Percentiles rank a stretch among this genome's conserved stretches.
phyloP scores from a whole-genome alignment of 2,888 invertebrate genomes.

The Xylota segnis region DNA sequence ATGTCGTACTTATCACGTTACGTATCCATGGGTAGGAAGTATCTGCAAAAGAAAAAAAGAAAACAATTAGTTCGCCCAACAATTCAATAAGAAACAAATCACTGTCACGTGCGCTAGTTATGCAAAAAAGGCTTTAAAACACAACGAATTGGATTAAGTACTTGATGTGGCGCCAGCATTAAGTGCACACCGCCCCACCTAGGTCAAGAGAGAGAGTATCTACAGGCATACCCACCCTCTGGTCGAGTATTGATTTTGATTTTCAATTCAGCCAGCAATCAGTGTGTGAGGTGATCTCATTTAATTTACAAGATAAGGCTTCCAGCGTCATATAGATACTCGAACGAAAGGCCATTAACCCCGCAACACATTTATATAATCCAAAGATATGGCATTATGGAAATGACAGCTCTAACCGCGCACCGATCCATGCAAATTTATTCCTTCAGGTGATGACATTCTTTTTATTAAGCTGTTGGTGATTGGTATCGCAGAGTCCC shows the following conservation, averaged over 20 bases:
- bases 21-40: slow-evolving; percentile 63
- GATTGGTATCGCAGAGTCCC: neutral
- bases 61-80: slow-evolving; percentile 47
- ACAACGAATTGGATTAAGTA: slow-evolving; percentile 44
- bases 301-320: slow-evolving; percentile 15
- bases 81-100: slow-evolving; percentile 58
- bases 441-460: slow-evolving; percentile 49
- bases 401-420: slow-evolving; percentile 23
- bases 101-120: slow-evolving; percentile 60
- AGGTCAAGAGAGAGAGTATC: slow-evolving; percentile 53
- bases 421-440: slow-evolving; percentile 53
- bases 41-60: slow-evolving; percentile 56
- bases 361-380: slow-evolving; percentile 27
- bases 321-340: neutral
- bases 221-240: neutral
- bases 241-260: slow-evolving; percentile 36
- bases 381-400: slow-evolving; percentile 30
- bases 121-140: slow-evolving; percentile 44
- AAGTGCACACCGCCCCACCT: slow-evolving; percentile 49
- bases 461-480: neutral
- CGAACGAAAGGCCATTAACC: slow-evolving; percentile 56
- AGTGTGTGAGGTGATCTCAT: slow-evolving; percentile 21
- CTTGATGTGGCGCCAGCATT: slow-evolving; percentile 65
- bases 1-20: slow-evolving; percentile 47
- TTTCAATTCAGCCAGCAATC: slow-evolving; percentile 6